Base-by-base conservation (phyloP, 2,888 invertebrate species). In the Watsonalla cultraria region DNA sequence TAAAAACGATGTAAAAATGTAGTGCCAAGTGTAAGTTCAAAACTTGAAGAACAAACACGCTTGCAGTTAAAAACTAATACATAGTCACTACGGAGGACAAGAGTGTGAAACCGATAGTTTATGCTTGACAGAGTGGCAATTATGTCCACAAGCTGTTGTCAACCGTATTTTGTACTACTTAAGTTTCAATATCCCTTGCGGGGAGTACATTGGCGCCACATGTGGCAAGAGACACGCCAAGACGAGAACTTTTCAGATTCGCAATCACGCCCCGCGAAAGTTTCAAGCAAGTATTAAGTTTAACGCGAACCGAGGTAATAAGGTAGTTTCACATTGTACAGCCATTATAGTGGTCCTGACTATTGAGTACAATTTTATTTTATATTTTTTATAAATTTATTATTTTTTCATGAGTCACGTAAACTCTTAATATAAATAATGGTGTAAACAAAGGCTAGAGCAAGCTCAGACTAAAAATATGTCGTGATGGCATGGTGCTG, bases 211-310 rank as follows among this genome's bases (percentile, higher is more conserved):
- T 66, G 67, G 67, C 68, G 69, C 74, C 77, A 73, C 74, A 70
- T 79, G 76, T 70, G 68, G 64, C 63, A 61, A 61, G 62, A 65
- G 70, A 72, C 71, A 68, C 61, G 68, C 69, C 68, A 61, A 70
- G 69, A 69, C 67, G 67, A 67, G 70, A 85, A 85, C 77, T 85
- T 86, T 84, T 82, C 81, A 83, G 82, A 82, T 84, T 83, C 79
- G 76, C 83, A 84, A 85, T 84, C 84, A 83, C 79, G 78, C 71
- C 68, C 71, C 73, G 74, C 70, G 74, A 75, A 84, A 84, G 73
- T 84, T 84, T 72, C 67, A 71, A 82, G 80, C 71, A 76, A 77
- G 80, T 80, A 78, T 80, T 78, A 81, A 83, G 79, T 83, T 81
- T 67, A 77, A 78, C 74, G 74, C 74, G 73, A 76, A 72, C 61